Evolutionary conservation across 2,888 invertebrate genomes (phyloP).

Genomic region (Synergus umbraculus): DNA sequence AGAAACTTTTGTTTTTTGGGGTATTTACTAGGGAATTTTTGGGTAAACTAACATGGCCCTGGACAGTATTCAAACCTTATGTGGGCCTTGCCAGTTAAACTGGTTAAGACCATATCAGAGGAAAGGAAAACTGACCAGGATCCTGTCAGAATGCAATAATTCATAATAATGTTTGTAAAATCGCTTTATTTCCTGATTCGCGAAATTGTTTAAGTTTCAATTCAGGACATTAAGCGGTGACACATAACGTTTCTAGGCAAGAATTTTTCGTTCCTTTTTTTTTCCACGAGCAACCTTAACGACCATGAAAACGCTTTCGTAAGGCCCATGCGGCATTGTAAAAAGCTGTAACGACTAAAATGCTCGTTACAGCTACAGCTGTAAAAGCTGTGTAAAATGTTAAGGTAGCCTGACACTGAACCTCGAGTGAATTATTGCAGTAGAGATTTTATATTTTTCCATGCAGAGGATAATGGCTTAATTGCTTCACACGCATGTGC

Average conservation of each 20-base stretch:
- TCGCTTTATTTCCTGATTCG: not conserved
- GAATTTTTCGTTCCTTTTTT: not conserved
- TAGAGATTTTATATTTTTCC: slow-evolving; percentile 64
- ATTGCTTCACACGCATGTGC: not conserved
- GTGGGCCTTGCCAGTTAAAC: no score
- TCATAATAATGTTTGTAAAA: not conserved
- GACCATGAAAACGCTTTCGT: not conserved
- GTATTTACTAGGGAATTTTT: no score
- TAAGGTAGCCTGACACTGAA: slow-evolving; percentile 60
- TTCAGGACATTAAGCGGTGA: not conserved
- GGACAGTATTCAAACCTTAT: no score
- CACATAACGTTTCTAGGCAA: not conserved
- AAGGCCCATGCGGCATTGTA: not conserved
- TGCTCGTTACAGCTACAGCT: not conserved
- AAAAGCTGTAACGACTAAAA: not conserved
- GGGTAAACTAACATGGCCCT: no score
- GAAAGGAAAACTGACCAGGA: no score
- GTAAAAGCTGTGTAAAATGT: not conserved
- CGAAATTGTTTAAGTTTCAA: not conserved
- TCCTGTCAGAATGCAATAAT: no score
- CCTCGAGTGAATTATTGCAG: slow-evolving; percentile 64
- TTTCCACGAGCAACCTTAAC: not conserved
- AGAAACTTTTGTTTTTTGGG: no score
- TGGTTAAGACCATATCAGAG: no score
- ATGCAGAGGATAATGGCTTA: not conserved